Percentiles rank a stretch among this genome's conserved stretches.
Evolutionary conservation across 2,797 vertebrate genomes (phyloP).

Genomic region (Caiman crocodilus): DNA sequence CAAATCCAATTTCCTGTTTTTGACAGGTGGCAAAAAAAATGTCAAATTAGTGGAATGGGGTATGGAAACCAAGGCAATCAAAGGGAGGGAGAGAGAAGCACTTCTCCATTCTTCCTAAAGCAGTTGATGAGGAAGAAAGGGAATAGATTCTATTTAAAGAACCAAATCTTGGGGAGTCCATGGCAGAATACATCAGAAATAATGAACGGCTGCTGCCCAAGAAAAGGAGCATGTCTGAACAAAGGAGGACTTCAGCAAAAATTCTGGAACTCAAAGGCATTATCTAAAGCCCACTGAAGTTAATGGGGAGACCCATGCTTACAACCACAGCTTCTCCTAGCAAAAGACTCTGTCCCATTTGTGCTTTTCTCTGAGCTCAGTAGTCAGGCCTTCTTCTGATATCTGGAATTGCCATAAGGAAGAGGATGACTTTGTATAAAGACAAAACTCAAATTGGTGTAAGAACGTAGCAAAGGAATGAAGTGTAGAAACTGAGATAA

Average conservation of each 20-base stretch:
- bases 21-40: constrained; percentile 75
- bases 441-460: background rate
- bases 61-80: constrained; percentile 51
- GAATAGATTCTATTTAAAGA: background rate
- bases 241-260: background rate
- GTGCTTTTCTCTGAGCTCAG: background rate
- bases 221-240: background rate
- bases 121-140: rapidly evolving
- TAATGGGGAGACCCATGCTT: rapidly evolving
- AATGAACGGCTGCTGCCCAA: background rate
- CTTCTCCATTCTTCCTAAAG: background rate
- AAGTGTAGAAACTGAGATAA: constrained; percentile 49
- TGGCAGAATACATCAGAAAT: background rate
- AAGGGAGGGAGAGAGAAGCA: background rate
- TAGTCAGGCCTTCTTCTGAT: background rate
- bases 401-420: background rate
- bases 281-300: background rate
- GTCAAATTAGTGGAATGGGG: constrained; percentile 64
- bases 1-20: constrained; percentile 81
- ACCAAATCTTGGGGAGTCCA: rapidly evolving
- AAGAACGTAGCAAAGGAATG: constrained; percentile 12
- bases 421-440: background rate
- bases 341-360: background rate
- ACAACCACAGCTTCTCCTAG: background rate
- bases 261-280: background rate